Conservation (phyloP, 2,113 vertebrate genomes). For the Cariama cristata region DNA sequence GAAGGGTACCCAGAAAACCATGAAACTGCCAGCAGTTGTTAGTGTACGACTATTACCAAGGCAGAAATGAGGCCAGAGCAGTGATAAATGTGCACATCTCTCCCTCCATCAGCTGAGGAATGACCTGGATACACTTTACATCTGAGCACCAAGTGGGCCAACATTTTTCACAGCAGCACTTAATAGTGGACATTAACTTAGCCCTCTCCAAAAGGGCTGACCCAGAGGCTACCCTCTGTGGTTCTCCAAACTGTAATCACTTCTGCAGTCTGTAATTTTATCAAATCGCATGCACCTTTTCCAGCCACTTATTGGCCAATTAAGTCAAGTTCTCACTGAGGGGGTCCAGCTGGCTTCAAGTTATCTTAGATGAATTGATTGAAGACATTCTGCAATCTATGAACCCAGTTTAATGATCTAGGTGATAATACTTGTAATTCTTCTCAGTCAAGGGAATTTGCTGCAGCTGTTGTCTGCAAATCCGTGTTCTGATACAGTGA, state of each 20-base stretch:
- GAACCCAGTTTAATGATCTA: conserved; percentile 99
- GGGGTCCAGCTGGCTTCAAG: conserved; percentile 97
- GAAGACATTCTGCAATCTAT: conserved; percentile 94
- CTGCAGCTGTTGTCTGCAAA: conserved; percentile 95
- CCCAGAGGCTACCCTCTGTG: conserved; percentile 74
- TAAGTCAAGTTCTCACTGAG: conserved; percentile 99
- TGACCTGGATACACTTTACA: conserved; percentile 91
- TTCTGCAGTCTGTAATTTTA: conserved; percentile 93
- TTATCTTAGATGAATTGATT: conserved; percentile 99
- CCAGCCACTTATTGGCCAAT: conserved; percentile 99
- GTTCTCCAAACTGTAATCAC: conserved; percentile 90
- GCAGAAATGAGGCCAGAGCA: conserved; percentile 95
- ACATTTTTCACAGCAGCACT: conserved; percentile 95
- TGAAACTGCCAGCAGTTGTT: conserved; percentile 86
- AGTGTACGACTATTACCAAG: conserved; percentile 87
- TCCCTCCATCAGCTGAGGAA: conserved; percentile 87
- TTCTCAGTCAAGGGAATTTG: conserved; percentile 98
- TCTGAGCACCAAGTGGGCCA: conserved; percentile 87
- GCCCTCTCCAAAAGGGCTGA: conserved; percentile 84
- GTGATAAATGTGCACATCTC: conserved; percentile 91
- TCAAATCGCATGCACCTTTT: conserved; percentile 95
- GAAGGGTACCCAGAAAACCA: conserved; percentile 82
- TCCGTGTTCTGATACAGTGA: conserved; percentile 91
- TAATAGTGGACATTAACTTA: conserved; percentile 90
- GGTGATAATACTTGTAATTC: conserved; percentile 99